Conservation (phyloP, 2,797 vertebrate species). For the Fistularia commersonii region DNA sequence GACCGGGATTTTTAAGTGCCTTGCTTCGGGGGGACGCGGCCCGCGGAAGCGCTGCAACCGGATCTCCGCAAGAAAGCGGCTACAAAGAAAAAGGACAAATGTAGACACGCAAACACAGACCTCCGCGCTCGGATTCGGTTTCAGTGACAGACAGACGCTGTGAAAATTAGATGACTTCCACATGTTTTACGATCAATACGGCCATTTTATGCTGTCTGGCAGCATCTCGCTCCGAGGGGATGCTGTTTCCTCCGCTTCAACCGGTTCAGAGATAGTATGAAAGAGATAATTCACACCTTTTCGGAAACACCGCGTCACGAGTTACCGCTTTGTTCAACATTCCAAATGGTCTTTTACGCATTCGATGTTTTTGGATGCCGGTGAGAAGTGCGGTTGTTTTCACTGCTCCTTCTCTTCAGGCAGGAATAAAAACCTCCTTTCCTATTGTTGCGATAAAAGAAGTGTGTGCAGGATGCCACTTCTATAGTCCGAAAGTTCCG, state of each 20-base stretch:
- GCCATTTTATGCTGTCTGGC: background rate
- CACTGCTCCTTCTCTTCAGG: too few relatives aligned
- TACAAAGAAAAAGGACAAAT: background rate
- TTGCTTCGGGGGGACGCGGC: slow-evolving; percentile 1
- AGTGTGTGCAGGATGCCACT: too few relatives aligned
- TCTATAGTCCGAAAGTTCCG: too few relatives aligned
- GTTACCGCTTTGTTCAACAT: background rate
- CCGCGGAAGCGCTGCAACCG: slow-evolving; percentile 2
- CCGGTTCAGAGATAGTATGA: background rate
- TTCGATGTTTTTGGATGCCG: too few relatives aligned
- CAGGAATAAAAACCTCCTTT: too few relatives aligned
- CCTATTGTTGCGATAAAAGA: too few relatives aligned
- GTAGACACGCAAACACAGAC: slow-evolving; percentile 2
- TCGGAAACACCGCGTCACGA: background rate
- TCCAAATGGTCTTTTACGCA: background rate
- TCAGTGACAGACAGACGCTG: slow-evolving; percentile 21
- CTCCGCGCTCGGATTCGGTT: slow-evolving; percentile 23
- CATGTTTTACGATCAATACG: background rate
- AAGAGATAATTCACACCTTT: background rate
- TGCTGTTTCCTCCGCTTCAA: too few relatives aligned
- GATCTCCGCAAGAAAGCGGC: slow-evolving; percentile 5
- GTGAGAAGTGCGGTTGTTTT: too few relatives aligned
- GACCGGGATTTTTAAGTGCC: slow-evolving; percentile 5
- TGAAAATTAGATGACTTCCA: slow-evolving; percentile 26
- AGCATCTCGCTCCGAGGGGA: background rate